A percentile compares a stretch with the other conserved stretches of the same genome.
phyloP scores from a whole-genome alignment of 1,140 invertebrate genomes.

The Drosophila kohkoa region DNA sequence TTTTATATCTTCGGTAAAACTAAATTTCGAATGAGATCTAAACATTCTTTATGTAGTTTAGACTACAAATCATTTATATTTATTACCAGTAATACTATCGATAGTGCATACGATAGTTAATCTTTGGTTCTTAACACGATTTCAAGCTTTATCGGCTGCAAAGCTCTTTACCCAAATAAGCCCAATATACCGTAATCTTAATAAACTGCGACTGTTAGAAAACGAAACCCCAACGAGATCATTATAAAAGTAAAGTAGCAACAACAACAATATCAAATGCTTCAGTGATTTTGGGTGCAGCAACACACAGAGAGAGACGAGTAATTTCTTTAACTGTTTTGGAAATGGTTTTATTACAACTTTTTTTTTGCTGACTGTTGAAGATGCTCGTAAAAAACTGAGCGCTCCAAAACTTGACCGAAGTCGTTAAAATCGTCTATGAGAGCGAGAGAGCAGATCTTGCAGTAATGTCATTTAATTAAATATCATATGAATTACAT shows the following conservation, averaged over 20 bases:
- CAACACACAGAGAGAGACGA: constrained; percentile 26
- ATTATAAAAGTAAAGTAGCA: constrained; percentile 21
- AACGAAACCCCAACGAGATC: constrained; percentile 21
- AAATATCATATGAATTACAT: background rate
- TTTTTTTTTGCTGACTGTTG: background rate
- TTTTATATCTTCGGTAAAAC: too few species aligned
- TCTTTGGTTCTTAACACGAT: background rate
- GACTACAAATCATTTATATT: too few species aligned
- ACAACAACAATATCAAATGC: constrained; percentile 42
- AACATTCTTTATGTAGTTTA: too few species aligned
- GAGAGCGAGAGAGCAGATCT: background rate
- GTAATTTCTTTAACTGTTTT: constrained; percentile 33
- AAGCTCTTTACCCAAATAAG: background rate
- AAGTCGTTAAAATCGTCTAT: background rate
- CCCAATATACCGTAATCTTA: constrained; percentile 3
- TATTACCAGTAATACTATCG: background rate
- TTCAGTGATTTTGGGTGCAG: constrained; percentile 65
- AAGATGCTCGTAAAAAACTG: constrained; percentile 46
- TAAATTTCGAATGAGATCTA: too few species aligned
- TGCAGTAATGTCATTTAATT: background rate
- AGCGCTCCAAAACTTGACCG: background rate
- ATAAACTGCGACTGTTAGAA: constrained; percentile 11
- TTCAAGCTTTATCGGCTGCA: background rate
- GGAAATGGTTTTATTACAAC: constrained; percentile 36
- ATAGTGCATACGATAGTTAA: background rate